Evolutionary conservation across 2,797 vertebrate species (phyloP), one percentile per base, ranked within the genome.

Genomic region (Pantherophis alleghaniensis): DNA sequence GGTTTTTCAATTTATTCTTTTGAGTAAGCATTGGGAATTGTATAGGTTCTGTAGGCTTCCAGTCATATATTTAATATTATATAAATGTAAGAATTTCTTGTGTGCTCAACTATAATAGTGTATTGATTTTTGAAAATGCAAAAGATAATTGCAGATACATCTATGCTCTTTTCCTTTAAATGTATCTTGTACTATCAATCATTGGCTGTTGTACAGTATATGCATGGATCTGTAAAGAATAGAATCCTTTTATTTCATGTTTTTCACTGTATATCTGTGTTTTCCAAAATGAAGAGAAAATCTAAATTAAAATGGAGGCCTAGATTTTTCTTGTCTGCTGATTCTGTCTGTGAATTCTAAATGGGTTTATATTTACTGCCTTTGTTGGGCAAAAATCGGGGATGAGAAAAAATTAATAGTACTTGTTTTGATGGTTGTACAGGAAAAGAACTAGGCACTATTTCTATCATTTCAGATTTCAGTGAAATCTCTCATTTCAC

Each of bases 111-210:
- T 92, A 91, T 22, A 59, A 95, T 56, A 93, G 60, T 57, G 57
- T 94, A 93, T 94, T 94, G 55, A 91, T 93, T 95, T 96, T 91
- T 92, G 57, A 94, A 94, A 55, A 93, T 60, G 16, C 66, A 87
- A 92, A 93, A 86, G 79, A 92, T 95, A 92, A 94, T 94, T 94
- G 94, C 90, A 87, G 91, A 66, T 3, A 14, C 90, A 95, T 96
- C 89, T 0, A 47, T 92, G 63, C 91, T 94, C 1, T 96, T 97
- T 88, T 96, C 14, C 83, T 96, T 86, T 69, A 91, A 92, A 95
- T 95, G 93, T 92, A 87, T 92, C 0, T 0, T 1, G 0, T 89
- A 93, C 88, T 22, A 95, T 86, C 60, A 79, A 59, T 93, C 93
- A 95, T 91, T 95, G 90, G 92, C 74, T 94, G 92, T 95, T 94